phyloP scores from a whole-genome alignment of 2,888 invertebrate species.

The Pegoplata infirma region DNA sequence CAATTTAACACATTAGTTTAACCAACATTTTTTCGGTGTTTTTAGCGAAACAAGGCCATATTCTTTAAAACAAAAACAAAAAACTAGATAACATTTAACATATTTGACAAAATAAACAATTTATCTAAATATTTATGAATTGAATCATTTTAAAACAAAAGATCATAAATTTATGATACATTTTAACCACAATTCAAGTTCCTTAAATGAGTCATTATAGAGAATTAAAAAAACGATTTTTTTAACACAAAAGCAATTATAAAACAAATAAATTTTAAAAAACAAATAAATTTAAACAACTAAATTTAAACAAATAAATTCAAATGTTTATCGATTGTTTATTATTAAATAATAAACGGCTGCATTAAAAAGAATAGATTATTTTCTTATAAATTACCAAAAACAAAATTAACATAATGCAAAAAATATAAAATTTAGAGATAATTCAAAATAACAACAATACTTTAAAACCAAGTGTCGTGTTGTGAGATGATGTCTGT shows the following conservation, averaged over 20 bases:
- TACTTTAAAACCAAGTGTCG: neutral
- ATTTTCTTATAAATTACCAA: neutral
- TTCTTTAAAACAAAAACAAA: neutral
- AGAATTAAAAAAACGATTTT: too few relatives aligned
- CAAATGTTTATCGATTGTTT: too few relatives aligned
- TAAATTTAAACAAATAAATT: too few relatives aligned
- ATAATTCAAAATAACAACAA: neutral
- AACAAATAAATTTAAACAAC: too few relatives aligned
- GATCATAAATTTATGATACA: neutral
- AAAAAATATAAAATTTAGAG: too few relatives aligned
- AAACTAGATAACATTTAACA: neutral
- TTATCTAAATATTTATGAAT: conserved; percentile 32
- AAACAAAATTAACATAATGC: neutral
- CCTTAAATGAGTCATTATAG: conserved; percentile 12
- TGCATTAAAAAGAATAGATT: neutral
- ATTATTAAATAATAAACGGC: too few relatives aligned
- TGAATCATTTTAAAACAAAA: conserved; percentile 23
- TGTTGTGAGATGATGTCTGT: neutral
- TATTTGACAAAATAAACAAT: neutral
- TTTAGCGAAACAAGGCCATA: neutral
- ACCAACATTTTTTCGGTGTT: neutral
- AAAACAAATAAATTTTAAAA: too few relatives aligned
- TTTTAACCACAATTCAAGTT: conserved; percentile 28
- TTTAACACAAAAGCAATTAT: too few relatives aligned
- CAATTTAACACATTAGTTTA: neutral